Evolutionary conservation across 2,113 vertebrate genomes (phyloP).

Genomic region (Prionailurus bengalensis): DNA sequence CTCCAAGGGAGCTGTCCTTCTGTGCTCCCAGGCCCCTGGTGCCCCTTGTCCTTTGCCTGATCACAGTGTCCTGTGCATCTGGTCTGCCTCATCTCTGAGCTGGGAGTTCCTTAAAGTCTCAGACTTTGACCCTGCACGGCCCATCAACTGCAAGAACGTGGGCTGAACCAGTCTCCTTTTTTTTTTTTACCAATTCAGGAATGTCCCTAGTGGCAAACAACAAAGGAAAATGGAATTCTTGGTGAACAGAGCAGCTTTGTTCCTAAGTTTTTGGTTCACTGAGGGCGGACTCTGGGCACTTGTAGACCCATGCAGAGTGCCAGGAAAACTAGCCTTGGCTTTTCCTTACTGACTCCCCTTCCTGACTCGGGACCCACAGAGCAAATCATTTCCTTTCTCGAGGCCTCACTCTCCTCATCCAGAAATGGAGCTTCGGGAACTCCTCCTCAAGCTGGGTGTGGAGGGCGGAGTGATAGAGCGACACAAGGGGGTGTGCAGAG

Average conservation of each 20-base stretch:
- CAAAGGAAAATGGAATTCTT: slow-evolving; percentile 35
- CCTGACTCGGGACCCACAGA: neutral
- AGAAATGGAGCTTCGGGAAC: neutral
- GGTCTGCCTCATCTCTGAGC: neutral
- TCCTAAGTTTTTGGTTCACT: neutral
- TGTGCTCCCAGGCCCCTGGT: neutral
- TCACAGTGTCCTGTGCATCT: neutral
- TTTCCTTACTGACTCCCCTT: neutral
- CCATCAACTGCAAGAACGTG: neutral
- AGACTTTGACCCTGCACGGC: neutral
- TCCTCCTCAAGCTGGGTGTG: neutral
- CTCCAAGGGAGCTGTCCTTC: neutral
- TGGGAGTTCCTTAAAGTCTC: neutral
- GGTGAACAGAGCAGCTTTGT: slow-evolving; percentile 72
- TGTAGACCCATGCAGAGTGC: neutral
- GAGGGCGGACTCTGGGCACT: neutral
- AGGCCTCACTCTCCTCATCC: neutral
- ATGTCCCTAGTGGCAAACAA: slow-evolving; percentile 69
- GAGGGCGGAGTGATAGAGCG: neutral
- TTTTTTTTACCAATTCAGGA: slow-evolving; percentile 59
- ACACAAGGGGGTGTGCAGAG: neutral
- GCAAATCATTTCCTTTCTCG: neutral
- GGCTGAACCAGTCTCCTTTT: neutral
- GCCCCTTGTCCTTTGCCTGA: neutral
- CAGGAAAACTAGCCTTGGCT: neutral